These are phyloP conservation scores for Phorcus lineatus DNA, from an alignment of 2,888 invertebrate species.

Conservation along the genomic window DNA sequence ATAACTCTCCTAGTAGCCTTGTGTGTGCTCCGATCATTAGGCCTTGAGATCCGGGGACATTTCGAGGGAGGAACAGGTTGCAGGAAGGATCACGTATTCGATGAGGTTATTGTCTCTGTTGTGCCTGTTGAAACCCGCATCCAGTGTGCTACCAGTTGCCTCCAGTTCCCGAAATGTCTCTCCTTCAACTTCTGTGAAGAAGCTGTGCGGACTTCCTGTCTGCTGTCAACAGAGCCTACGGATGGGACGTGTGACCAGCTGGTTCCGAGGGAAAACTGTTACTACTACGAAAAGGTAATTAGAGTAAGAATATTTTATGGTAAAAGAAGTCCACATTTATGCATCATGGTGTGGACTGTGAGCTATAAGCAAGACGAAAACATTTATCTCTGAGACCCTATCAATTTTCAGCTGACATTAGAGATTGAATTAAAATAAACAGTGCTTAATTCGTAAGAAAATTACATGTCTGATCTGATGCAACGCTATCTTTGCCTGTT, in stretches of 20 bases:
- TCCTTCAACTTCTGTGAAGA: neutral
- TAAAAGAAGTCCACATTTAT: no score
- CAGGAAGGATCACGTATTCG: neutral
- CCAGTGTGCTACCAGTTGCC: neutral
- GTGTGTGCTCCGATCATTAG: no score
- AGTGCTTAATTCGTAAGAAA: no score
- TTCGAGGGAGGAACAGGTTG: neutral
- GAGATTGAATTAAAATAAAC: no score
- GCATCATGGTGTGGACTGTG: no score
- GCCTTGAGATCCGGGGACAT: neutral
- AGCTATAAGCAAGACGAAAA: no score
- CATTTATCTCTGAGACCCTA: no score
- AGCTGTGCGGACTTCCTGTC: neutral
- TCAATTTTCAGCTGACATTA: no score
- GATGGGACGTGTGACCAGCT: neutral
- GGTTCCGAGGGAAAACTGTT: neutral
- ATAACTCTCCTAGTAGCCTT: no score
- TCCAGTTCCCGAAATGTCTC: neutral
- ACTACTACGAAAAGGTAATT: neutral
- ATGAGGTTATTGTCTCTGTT: neutral
- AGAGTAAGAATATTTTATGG: neutral
- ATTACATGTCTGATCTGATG: no score
- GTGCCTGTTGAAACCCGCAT: neutral
- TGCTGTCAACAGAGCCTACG: neutral
- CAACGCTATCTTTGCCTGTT: no score